Evolutionary conservation across 2,888 invertebrate species (phyloP).

Genomic region (Hofmannophila pseudospretella): DNA sequence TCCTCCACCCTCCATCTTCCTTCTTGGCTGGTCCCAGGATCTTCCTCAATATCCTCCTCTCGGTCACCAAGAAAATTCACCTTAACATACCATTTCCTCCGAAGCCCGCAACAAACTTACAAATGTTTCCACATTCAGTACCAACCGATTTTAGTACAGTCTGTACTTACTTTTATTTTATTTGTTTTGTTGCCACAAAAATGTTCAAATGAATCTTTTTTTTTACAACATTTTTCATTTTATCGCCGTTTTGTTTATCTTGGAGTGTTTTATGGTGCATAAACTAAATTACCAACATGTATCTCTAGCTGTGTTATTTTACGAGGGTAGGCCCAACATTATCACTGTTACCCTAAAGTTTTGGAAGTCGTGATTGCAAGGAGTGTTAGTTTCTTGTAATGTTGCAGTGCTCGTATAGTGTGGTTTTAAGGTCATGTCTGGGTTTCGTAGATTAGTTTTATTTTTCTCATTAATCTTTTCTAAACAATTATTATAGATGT

Average conservation of each 20-base stretch:
- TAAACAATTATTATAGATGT: too few relatives aligned
- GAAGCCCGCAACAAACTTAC: not conserved
- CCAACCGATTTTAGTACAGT: not conserved
- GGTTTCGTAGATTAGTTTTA: too few relatives aligned
- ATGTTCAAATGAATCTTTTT: slow-evolving; percentile 10
- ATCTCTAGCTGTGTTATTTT: slow-evolving; percentile 23
- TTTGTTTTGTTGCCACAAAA: slow-evolving; percentile 5
- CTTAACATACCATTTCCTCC: not conserved
- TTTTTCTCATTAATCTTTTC: too few relatives aligned
- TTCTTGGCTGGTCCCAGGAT: too few relatives aligned
- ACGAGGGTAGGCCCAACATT: slow-evolving; percentile 29
- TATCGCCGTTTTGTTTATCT: slow-evolving; percentile 39
- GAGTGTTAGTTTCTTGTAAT: slow-evolving; percentile 5
- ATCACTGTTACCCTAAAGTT: slow-evolving; percentile 21
- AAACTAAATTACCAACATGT: slow-evolving; percentile 45
- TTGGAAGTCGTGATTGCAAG: slow-evolving; percentile 11
- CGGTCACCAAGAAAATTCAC: too few relatives aligned
- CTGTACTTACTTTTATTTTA: slow-evolving; percentile 6
- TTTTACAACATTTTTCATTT: slow-evolving; percentile 18
- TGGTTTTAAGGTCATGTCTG: slow-evolving; percentile 1
- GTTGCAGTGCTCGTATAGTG: too few relatives aligned
- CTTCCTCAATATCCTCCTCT: too few relatives aligned
- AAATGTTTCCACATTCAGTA: not conserved
- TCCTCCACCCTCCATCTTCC: too few relatives aligned
- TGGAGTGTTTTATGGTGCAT: slow-evolving; percentile 43